A percentile compares a stretch with the other conserved stretches of the same genome.
These are phyloP conservation scores for Zophobas morio DNA, from an alignment of 1,140 invertebrate species.

Conservation along the genomic window DNA sequence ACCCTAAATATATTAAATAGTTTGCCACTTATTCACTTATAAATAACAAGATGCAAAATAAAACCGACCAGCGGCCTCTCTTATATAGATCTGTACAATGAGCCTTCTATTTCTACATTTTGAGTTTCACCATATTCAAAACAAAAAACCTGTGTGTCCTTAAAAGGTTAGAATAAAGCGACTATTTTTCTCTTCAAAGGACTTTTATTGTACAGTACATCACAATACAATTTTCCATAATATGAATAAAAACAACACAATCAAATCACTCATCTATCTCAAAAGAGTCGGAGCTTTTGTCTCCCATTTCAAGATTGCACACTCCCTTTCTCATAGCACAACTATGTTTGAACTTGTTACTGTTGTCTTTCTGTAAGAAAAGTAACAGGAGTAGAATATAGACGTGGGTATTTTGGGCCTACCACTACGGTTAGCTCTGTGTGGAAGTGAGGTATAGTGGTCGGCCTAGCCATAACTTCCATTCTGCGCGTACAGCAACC, in stretches of 20 bases:
- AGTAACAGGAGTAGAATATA: neutral
- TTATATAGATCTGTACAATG: no score
- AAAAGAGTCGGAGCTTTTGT: conserved; percentile 32
- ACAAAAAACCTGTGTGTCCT: no score
- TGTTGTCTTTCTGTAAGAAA: conserved; percentile 10
- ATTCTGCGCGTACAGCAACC: conserved; percentile 3
- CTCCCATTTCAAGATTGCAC: neutral
- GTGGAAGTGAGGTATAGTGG: conserved; percentile 2
- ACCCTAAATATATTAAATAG: no score
- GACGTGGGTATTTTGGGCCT: neutral
- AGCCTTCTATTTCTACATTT: no score
- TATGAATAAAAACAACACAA: conserved; percentile 3
- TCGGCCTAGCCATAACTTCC: neutral
- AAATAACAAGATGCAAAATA: conserved; percentile 8
- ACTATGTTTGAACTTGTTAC: conserved; percentile 19
- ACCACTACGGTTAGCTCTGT: conserved; percentile 5
- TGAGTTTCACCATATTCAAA: no score
- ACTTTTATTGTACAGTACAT: conserved; percentile 28
- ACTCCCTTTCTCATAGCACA: conserved; percentile 2
- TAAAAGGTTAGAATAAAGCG: no score
- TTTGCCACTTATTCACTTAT: conserved; percentile 53
- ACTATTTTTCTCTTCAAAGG: neutral
- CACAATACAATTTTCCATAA: conserved; percentile 26
- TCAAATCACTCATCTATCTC: conserved; percentile 23
- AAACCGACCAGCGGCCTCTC: conserved; percentile 48